Conservation (phyloP, 2,888 invertebrate species). For the Spilosoma lubricipeda region DNA sequence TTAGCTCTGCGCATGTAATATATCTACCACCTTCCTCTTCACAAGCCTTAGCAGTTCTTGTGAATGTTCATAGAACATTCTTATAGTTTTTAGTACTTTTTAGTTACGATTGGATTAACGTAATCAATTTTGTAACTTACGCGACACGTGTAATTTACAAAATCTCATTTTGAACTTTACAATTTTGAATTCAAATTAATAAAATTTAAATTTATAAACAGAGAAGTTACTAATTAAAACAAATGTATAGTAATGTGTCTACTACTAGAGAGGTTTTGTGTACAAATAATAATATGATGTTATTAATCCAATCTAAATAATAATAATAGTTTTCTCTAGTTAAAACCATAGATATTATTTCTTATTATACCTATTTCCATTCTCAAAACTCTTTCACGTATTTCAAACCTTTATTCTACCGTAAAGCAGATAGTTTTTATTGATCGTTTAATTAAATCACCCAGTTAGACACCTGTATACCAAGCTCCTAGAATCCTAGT, state of each 20-base stretch:
- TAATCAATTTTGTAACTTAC: neutral
- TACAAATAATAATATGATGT: neutral
- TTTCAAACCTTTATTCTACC: neutral
- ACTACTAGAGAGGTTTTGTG: neutral
- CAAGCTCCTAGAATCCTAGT: neutral
- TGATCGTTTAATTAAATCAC: neutral
- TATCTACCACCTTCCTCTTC: constrained; percentile 36
- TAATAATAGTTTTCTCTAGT: neutral
- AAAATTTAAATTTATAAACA: neutral
- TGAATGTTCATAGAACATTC: constrained; percentile 23
- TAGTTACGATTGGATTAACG: constrained; percentile 20
- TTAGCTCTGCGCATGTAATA: constrained; percentile 58
- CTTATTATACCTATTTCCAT: neutral
- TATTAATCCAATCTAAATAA: neutral
- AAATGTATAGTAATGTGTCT: neutral
- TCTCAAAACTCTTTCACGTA: neutral
- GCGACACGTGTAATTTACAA: neutral
- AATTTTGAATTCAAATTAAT: neutral
- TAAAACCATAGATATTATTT: neutral
- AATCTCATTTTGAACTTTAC: neutral
- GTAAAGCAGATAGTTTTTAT: neutral
- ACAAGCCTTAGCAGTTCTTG: constrained; percentile 36
- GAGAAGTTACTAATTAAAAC: neutral
- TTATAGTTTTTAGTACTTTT: neutral
- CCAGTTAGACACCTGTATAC: neutral